Percentiles rank a stretch among this genome's conserved stretches.
Conservation (phyloP, 1,140 invertebrate genomes). For the Orius insidiosus region DNA sequence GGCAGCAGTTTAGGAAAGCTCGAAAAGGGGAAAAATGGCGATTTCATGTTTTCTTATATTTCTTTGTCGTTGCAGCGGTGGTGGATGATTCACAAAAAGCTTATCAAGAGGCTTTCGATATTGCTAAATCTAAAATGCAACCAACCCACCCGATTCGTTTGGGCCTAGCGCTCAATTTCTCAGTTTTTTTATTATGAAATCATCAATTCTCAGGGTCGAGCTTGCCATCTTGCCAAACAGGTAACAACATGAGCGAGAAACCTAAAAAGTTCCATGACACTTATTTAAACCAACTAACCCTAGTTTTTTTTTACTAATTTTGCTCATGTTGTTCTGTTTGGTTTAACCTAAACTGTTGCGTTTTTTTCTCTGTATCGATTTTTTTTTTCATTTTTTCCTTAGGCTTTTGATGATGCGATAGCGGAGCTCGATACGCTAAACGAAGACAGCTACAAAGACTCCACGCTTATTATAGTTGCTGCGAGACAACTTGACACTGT, state of each 20-base stretch:
- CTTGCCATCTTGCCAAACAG: conserved; percentile 94
- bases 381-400: conserved; percentile 17
- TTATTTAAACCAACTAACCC: conserved; percentile 3
- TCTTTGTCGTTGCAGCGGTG: conserved; percentile 49
- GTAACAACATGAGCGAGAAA: conserved; percentile 32
- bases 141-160: conserved; percentile 94
- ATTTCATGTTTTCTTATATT: background rate
- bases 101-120: conserved; percentile 97
- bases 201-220: conserved; percentile 88
- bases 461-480: conserved; percentile 96
- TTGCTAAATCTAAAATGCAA: conserved; percentile 95
- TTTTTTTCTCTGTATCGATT: too few relatives aligned
- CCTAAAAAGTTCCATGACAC: background rate
- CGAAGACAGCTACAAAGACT: conserved; percentile 99
- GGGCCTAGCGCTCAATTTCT: conserved; percentile 94
- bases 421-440: conserved; percentile 94
- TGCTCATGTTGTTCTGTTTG: conserved; percentile 14
- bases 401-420: conserved; percentile 99
- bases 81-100: conserved; percentile 96
- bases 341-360: conserved; percentile 2
- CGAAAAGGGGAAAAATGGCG: background rate
- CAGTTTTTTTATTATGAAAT: conserved; percentile 99
- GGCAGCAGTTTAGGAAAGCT: background rate
- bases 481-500: conserved; percentile 96
- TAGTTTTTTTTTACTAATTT: conserved; percentile 7